These are phyloP conservation scores for Erebia aethiops DNA, from an alignment of 2,888 invertebrate species.

Conservation along the genomic window DNA sequence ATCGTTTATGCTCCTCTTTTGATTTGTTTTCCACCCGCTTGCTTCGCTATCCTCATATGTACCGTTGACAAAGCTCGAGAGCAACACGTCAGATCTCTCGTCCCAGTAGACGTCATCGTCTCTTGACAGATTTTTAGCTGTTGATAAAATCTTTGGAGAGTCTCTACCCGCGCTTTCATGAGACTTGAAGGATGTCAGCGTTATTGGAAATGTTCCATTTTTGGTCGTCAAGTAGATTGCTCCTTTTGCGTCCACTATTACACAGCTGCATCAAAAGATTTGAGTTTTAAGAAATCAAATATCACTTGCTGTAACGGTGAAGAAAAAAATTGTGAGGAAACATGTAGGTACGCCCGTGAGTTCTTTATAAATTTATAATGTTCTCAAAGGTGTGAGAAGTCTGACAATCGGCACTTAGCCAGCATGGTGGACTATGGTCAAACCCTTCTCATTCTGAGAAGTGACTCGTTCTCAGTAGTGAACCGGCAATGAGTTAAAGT, in stretches of 20 bases:
- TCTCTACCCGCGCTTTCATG: slow-evolving; percentile 61
- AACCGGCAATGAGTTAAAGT: neutral
- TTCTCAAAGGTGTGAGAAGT: too few relatives aligned
- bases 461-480: neutral
- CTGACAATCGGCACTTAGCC: too few relatives aligned
- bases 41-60: slow-evolving; percentile 58
- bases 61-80: slow-evolving; percentile 67
- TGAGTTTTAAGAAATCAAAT: neutral
- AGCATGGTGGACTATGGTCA: too few relatives aligned
- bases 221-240: slow-evolving; percentile 79
- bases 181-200: slow-evolving; percentile 68
- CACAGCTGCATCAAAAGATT: slow-evolving; percentile 56
- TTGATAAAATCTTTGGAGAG: slow-evolving; percentile 65
- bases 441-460: too few relatives aligned
- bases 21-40: slow-evolving; percentile 59
- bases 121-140: slow-evolving; percentile 64
- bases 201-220: slow-evolving; percentile 81
- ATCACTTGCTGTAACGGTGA: too few relatives aligned
- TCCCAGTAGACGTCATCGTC: slow-evolving; percentile 56
- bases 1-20: slow-evolving; percentile 84
- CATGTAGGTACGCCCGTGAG: too few relatives aligned
- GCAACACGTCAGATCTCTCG: slow-evolving; percentile 58
- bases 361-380: too few relatives aligned
- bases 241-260: slow-evolving; percentile 69
- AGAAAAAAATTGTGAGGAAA: too few relatives aligned